phyloP scores from a whole-genome alignment of 2,113 vertebrate genomes.

The Oryzias melastigma region DNA sequence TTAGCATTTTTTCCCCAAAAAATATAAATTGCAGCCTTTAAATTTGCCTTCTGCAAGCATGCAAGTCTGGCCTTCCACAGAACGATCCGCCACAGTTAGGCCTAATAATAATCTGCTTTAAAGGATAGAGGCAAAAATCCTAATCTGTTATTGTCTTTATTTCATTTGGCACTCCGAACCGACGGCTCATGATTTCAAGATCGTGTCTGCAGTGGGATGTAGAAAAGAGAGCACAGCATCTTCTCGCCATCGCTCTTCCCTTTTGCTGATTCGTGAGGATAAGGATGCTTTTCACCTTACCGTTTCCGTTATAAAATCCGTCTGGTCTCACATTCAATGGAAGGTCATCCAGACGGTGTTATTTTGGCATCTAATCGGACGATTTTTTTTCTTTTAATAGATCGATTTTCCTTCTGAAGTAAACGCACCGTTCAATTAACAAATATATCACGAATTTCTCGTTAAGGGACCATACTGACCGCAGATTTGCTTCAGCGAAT shows the following conservation, averaged over 20 bases:
- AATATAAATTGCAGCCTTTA: background rate
- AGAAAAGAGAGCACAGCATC: background rate
- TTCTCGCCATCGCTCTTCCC: conserved; percentile 5
- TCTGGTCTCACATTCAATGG: conserved; percentile 65
- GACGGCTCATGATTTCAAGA: too few relatives aligned
- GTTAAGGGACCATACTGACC: conserved; percentile 33
- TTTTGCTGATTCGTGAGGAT: conserved; percentile 1
- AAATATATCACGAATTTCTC: conserved; percentile 35
- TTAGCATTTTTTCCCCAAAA: background rate
- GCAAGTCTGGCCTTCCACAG: conserved; percentile 48
- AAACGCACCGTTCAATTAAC: conserved; percentile 6
- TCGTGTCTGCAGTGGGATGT: background rate
- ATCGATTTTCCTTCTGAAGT: background rate
- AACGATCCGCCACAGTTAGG: conserved; percentile 2
- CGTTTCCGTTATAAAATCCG: conserved; percentile 57
- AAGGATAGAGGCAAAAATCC: background rate
- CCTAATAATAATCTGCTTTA: conserved; percentile 10
- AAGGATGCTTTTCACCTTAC: conserved; percentile 66
- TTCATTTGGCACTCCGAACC: background rate
- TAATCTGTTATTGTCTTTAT: background rate
- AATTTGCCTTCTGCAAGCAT: conserved; percentile 42
- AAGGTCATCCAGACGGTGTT: conserved; percentile 55
- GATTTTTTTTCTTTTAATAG: background rate
- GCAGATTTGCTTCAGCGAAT: conserved; percentile 35
- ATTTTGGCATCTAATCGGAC: background rate